Conservation (phyloP, 2,888 invertebrate genomes). For the Tenthredo notha region DNA sequence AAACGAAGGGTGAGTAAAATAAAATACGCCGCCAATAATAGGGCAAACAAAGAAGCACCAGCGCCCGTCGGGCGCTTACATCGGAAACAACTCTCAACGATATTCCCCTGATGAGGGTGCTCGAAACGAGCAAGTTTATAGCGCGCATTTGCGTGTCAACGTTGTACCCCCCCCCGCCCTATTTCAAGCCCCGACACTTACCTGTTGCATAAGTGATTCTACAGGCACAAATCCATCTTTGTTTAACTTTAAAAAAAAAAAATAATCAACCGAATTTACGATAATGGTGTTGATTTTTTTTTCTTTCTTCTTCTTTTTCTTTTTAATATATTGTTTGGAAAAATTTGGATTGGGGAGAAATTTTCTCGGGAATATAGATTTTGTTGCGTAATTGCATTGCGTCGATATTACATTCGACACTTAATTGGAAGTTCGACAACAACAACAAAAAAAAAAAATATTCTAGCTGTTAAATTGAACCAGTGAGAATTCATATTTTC, state of each 20-base stretch:
- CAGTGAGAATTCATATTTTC: too few relatives aligned
- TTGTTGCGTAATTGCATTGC: too few relatives aligned
- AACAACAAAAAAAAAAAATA: too few relatives aligned
- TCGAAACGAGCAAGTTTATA: constrained; percentile 40
- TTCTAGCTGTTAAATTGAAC: too few relatives aligned
- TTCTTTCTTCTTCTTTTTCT: too few relatives aligned
- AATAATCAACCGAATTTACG: background rate
- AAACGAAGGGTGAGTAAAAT: constrained; percentile 44
- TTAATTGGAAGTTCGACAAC: too few relatives aligned
- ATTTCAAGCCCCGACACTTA: constrained; percentile 41
- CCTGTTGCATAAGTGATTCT: constrained; percentile 46
- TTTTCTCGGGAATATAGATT: too few relatives aligned
- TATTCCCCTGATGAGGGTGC: constrained; percentile 51
- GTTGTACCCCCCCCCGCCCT: constrained; percentile 46
- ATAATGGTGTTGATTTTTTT: too few relatives aligned
- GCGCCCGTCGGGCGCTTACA: constrained; percentile 50
- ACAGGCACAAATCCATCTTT: constrained; percentile 59
- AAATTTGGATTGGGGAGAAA: too few relatives aligned
- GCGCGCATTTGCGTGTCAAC: constrained; percentile 47
- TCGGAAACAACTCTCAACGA: constrained; percentile 49
- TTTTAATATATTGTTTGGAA: too few relatives aligned
- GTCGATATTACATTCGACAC: too few relatives aligned
- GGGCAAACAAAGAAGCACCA: constrained; percentile 50
- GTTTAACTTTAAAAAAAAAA: constrained; percentile 62
- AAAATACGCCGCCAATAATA: constrained; percentile 58